These are phyloP conservation scores for Apogon talboti DNA, from an alignment of 2,797 vertebrate species.

Conservation along the genomic window DNA sequence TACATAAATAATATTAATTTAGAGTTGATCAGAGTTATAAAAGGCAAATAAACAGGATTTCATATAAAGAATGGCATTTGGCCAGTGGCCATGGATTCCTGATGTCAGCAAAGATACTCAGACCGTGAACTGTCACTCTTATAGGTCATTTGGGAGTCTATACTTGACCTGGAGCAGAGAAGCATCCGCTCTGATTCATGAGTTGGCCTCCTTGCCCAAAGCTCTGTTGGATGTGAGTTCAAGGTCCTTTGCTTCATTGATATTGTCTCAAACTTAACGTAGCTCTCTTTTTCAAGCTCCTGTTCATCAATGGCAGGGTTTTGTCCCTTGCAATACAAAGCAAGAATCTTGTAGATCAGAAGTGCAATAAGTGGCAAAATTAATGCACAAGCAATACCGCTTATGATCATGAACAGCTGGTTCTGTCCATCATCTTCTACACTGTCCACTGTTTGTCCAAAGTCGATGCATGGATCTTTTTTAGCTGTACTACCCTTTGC, in stretches of 20 bases:
- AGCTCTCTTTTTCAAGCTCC: slow-evolving; percentile 92
- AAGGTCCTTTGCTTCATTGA: slow-evolving; percentile 88
- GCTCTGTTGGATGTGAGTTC: slow-evolving; percentile 81
- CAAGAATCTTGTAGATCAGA: slow-evolving; percentile 92
- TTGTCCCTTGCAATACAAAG: slow-evolving; percentile 83
- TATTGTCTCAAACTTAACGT: slow-evolving; percentile 94
- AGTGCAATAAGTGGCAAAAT: slow-evolving; percentile 89
- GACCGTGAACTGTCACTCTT: slow-evolving; percentile 89
- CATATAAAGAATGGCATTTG: slow-evolving; percentile 24
- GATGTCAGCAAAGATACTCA: slow-evolving; percentile 87
- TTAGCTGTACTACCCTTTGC: slow-evolving; percentile 83
- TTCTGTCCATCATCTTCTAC: slow-evolving; percentile 68
- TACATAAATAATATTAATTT: no score
- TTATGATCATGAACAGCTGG: slow-evolving; percentile 82
- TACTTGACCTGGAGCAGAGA: slow-evolving; percentile 92
- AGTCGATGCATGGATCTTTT: slow-evolving; percentile 91
- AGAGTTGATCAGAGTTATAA: slow-evolving; percentile 9
- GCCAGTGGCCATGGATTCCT: slow-evolving; percentile 20
- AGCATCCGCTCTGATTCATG: slow-evolving; percentile 91
- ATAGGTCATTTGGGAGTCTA: slow-evolving; percentile 92
- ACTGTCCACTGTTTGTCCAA: slow-evolving; percentile 83
- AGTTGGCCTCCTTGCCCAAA: slow-evolving; percentile 89
- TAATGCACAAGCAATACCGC: slow-evolving; percentile 85
- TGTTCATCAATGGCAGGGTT: slow-evolving; percentile 77
- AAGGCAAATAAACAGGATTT: slow-evolving; percentile 59